Conservation (phyloP, 2,797 vertebrate genomes). For the Pempheris klunzingeri region DNA sequence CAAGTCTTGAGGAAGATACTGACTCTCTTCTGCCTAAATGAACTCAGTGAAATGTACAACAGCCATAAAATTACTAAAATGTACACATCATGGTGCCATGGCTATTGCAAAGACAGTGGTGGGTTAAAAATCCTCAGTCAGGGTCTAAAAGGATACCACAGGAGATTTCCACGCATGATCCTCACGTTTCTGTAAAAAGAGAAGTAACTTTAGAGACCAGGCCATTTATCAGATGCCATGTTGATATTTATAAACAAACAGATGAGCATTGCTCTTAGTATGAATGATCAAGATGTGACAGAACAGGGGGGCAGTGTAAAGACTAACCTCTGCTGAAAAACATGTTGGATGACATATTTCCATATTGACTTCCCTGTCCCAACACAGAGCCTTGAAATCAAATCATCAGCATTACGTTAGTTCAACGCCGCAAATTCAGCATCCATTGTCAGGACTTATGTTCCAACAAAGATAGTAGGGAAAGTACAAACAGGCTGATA, state of each 20-base stretch:
- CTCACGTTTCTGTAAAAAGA: slow-evolving; percentile 78
- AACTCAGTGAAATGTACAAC: neutral
- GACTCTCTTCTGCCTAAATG: neutral
- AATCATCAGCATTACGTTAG: neutral
- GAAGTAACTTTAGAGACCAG: neutral
- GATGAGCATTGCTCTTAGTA: too few relatives aligned
- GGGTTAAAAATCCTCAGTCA: neutral
- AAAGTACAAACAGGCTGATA: neutral
- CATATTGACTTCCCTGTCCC: slow-evolving; percentile 86
- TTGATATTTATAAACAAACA: too few relatives aligned
- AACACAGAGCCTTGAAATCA: slow-evolving; percentile 82
- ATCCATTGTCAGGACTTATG: accelerated
- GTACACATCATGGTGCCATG: neutral
- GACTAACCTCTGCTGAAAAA: slow-evolving; percentile 85
- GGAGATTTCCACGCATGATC: slow-evolving; percentile 84
- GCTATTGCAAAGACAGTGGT: neutral
- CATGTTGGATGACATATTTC: slow-evolving; percentile 85
- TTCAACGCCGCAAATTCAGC: neutral
- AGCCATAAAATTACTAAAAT: neutral
- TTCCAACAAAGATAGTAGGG: neutral
- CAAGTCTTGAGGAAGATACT: neutral
- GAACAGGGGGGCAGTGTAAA: neutral
- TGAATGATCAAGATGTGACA: neutral
- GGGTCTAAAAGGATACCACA: slow-evolving; percentile 84
- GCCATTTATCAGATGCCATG: too few relatives aligned